Percentiles rank a stretch among this genome's conserved stretches.
phyloP scores from a whole-genome alignment of 2,797 vertebrate species.

The Sebastes nivosus region DNA sequence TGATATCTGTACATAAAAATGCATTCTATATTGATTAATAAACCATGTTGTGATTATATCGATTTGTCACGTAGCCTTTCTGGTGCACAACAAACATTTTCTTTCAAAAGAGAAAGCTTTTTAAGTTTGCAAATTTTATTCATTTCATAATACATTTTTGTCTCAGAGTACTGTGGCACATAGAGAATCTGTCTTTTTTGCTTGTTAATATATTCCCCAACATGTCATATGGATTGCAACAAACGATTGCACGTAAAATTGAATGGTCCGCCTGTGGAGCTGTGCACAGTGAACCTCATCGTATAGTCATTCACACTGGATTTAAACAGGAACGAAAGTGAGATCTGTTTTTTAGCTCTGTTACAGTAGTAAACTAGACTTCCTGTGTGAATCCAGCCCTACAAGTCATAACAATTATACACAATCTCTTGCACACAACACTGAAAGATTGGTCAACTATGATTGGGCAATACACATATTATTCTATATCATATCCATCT shows the following conservation, averaged over 20 bases:
- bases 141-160: slow-evolving; percentile 75
- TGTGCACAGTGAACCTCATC: slow-evolving; percentile 66
- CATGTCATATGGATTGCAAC: slow-evolving; percentile 70
- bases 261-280: slow-evolving; percentile 54
- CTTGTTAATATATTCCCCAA: slow-evolving; percentile 70
- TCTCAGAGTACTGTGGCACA: slow-evolving; percentile 79
- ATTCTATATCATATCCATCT: slow-evolving; percentile 75
- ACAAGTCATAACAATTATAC: slow-evolving; percentile 62
- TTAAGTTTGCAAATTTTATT: slow-evolving; percentile 82
- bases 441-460: slow-evolving; percentile 72
- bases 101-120: slow-evolving; percentile 16
- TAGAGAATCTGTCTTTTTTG: slow-evolving; percentile 77
- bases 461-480: slow-evolving; percentile 77
- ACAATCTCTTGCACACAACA: slow-evolving; percentile 75
- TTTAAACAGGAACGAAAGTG: slow-evolving; percentile 54
- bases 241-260: slow-evolving; percentile 72
- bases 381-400: slow-evolving; percentile 62
- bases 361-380: slow-evolving; percentile 20
- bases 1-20: slow-evolving; percentile 74
- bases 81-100: slow-evolving; percentile 2
- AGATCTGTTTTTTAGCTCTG: slow-evolving; percentile 29
- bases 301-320: slow-evolving; percentile 55
- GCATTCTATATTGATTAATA: slow-evolving; percentile 81
- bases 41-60: slow-evolving; percentile 68
- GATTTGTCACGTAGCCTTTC: neutral